A percentile compares a stretch with the other conserved stretches of the same genome.
These are phyloP conservation scores for Zosterops pallidus DNA, from an alignment of 2,113 vertebrate genomes.

Conservation along the genomic window DNA sequence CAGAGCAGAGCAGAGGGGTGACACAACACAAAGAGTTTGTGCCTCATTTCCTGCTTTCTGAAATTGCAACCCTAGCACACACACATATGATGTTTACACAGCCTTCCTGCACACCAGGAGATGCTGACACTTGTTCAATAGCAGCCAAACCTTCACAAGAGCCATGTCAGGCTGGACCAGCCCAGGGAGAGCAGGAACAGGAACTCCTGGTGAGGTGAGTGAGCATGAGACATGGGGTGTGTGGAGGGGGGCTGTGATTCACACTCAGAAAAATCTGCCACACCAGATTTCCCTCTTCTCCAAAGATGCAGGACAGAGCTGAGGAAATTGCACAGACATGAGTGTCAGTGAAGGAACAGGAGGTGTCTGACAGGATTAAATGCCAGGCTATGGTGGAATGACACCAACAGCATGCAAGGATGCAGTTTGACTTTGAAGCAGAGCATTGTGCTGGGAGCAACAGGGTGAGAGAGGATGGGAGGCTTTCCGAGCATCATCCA, in stretches of 20 bases:
- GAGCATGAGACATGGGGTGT: accelerated
- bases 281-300: neutral
- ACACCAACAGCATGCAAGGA: neutral
- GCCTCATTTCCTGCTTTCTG: neutral
- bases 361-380: neutral
- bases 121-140: neutral
- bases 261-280: neutral
- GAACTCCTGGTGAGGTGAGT: neutral
- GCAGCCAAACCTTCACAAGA: neutral
- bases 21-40: neutral
- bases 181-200: neutral
- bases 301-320: neutral
- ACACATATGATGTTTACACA: neutral
- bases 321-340: neutral
- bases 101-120: neutral
- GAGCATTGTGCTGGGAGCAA: neutral
- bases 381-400: neutral
- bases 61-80: neutral
- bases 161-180: neutral
- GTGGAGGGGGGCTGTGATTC: neutral
- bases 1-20: neutral
- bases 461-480: neutral
- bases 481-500: neutral
- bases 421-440: neutral
- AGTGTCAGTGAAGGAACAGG: neutral